Base-by-base conservation (phyloP, 2,888 invertebrate genomes). In the Machimus rusticus region DNA sequence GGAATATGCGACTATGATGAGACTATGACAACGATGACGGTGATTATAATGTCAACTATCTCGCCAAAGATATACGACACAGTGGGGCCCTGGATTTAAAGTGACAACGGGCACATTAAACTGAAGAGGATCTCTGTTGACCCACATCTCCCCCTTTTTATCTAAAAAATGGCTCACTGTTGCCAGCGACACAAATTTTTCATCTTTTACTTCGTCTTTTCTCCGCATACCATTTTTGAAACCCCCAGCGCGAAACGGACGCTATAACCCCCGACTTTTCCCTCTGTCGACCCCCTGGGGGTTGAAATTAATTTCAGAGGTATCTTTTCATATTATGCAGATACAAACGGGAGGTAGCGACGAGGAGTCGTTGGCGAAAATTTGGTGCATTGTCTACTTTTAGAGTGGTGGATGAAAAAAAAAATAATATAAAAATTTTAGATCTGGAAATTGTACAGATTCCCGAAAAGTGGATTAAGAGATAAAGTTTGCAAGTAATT, bases 111-210 rank as follows among this genome's bases (percentile, higher is more conserved):
- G 79, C 28, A 79, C 79, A 79, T 79, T 79, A 79, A 79, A 55
- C 79, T 79, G 79, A 79, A 39, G 79, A 79, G 79, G 79, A 79
- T 79, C 66, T 79, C 79, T 51, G 79, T 79, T 79, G 79, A 79
- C 79, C 79, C 79, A 79, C 28, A 79, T 79, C 79, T 51, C 78
- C 78, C 43, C 79, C 51, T 79, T 46, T 46, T 66, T 66, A 66
- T 66, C 66, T 66, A 2, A 28, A 28, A 28, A 66, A 66, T 66
- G 28, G 66, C 66, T 66, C 66, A 66, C 66, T 66, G 66, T 66
- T 66, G 66, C 66, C 66, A 66, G 66, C 66, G 66, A 66, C 66
- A 66, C 66, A 66, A 66, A 66, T 66, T 28, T 66, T 66, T 66
- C 66, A 66, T 66, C 23, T 66, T 66, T 66, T 66, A 66, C 66